phyloP scores from a whole-genome alignment of 1,140 invertebrate genomes.

The Sminthurinus signatus region DNA sequence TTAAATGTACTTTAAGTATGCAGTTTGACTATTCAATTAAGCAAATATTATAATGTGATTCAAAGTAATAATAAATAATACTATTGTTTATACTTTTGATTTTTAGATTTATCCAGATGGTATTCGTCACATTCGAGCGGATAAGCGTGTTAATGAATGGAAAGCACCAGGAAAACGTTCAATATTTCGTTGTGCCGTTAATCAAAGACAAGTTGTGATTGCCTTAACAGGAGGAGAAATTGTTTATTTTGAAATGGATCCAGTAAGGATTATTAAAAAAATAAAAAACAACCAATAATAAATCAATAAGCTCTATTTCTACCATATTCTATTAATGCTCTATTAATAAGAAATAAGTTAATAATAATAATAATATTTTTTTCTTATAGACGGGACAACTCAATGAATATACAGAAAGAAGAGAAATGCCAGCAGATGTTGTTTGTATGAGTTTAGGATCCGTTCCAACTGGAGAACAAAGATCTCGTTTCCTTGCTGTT shows the following conservation, averaged over 20 bases:
- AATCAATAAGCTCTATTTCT: too few relatives aligned
- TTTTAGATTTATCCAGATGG: conserved; percentile 90
- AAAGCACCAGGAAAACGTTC: conserved; percentile 95
- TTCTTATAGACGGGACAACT: conserved; percentile 78
- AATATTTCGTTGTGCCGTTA: conserved; percentile 96
- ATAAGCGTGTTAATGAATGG: conserved; percentile 99
- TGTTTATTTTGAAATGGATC: conserved; percentile 99
- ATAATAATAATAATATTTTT: conserved; percentile 5
- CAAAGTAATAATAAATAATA: too few relatives aligned
- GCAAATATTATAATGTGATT: too few relatives aligned
- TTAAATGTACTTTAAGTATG: too few relatives aligned
- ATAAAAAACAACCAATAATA: too few relatives aligned
- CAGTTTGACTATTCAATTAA: background rate
- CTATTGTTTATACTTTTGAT: conserved; percentile 1
- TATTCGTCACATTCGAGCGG: conserved; percentile 94
- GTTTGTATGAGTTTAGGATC: conserved; percentile 97
- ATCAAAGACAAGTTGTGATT: conserved; percentile 97
- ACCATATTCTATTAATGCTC: too few relatives aligned
- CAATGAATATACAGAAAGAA: conserved; percentile 95
- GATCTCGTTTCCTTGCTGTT: conserved; percentile 94
- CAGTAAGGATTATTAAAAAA: conserved; percentile 53
- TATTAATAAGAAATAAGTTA: background rate
- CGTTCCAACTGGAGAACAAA: conserved; percentile 88
- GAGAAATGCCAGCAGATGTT: conserved; percentile 93
- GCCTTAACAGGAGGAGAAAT: conserved; percentile 94